Conservation (phyloP, 2,888 invertebrate genomes). For the Octonoba sinensis region DNA sequence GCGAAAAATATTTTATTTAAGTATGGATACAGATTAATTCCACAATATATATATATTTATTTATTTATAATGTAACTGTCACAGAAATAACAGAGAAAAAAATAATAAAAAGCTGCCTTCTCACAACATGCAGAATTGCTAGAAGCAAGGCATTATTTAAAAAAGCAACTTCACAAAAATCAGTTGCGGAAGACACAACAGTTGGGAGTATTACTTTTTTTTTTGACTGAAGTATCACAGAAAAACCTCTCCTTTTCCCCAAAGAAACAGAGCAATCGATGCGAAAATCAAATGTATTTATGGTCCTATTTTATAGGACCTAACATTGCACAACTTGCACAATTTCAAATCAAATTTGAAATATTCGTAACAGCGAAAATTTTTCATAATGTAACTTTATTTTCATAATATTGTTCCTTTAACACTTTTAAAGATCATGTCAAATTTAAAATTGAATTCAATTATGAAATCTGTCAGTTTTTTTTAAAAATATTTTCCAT, state of each 20-base stretch:
- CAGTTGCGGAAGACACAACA: constrained; percentile 21
- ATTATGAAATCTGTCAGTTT: too few species aligned
- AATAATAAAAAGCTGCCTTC: constrained; percentile 10
- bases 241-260: constrained; percentile 34
- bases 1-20: constrained; percentile 53
- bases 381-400: too few species aligned
- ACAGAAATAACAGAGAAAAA: neutral
- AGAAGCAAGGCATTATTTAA: neutral
- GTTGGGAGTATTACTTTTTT: neutral
- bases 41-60: constrained; percentile 35
- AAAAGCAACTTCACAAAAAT: constrained; percentile 4
- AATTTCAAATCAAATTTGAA: too few species aligned
- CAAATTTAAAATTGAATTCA: too few species aligned
- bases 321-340: too few species aligned
- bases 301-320: too few species aligned
- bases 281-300: neutral
- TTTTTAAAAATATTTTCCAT: too few species aligned
- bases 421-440: too few species aligned
- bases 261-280: neutral
- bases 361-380: too few species aligned
- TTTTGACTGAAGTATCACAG: constrained; percentile 53
- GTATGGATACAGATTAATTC: constrained; percentile 55
- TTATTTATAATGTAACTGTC: neutral
- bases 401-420: too few species aligned
- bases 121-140: constrained; percentile 1